phyloP scores from a whole-genome alignment of 1,140 invertebrate genomes.

The Antheraea pernyi region DNA sequence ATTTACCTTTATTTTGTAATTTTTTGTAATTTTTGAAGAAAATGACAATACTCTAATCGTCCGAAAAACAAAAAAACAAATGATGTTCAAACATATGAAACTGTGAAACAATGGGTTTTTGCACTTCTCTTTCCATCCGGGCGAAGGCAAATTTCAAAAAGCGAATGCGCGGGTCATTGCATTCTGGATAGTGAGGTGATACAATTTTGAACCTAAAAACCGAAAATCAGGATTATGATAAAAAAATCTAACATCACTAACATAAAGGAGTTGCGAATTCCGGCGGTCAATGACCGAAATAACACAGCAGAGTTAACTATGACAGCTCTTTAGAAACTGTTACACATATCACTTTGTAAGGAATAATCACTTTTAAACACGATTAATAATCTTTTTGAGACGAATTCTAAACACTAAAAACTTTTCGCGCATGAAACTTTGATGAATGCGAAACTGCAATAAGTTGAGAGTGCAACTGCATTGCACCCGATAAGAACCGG shows the following conservation, averaged over 20 bases:
- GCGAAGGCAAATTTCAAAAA: slow-evolving; percentile 73
- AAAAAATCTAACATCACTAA: slow-evolving; percentile 61
- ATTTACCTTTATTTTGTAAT: slow-evolving; percentile 76
- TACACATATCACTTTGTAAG: slow-evolving; percentile 65
- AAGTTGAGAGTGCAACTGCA: slow-evolving; percentile 79
- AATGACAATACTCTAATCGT: slow-evolving; percentile 75
- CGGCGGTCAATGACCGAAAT: slow-evolving; percentile 79
- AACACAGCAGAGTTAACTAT: slow-evolving; percentile 72
- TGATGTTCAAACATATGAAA: slow-evolving; percentile 78
- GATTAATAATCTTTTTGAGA: slow-evolving; percentile 56
- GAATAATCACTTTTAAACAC: slow-evolving; percentile 70
- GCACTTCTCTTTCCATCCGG: slow-evolving; percentile 77
- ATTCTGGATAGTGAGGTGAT: slow-evolving; percentile 72
- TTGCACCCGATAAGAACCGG: slow-evolving; percentile 78
- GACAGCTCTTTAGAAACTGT: slow-evolving; percentile 64
- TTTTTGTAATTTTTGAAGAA: slow-evolving; percentile 79
- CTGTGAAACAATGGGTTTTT: slow-evolving; percentile 74
- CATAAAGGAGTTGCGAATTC: slow-evolving; percentile 75
- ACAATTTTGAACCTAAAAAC: slow-evolving; percentile 66
- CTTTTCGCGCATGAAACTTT: slow-evolving; percentile 77
- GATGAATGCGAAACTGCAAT: slow-evolving; percentile 76
- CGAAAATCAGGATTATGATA: slow-evolving; percentile 62
- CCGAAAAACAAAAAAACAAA: slow-evolving; percentile 80
- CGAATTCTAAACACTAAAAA: slow-evolving; percentile 68
- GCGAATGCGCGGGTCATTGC: slow-evolving; percentile 69